These are phyloP conservation scores for Machimus atricapillus DNA, from an alignment of 2,888 invertebrate genomes.

Conservation along the genomic window DNA sequence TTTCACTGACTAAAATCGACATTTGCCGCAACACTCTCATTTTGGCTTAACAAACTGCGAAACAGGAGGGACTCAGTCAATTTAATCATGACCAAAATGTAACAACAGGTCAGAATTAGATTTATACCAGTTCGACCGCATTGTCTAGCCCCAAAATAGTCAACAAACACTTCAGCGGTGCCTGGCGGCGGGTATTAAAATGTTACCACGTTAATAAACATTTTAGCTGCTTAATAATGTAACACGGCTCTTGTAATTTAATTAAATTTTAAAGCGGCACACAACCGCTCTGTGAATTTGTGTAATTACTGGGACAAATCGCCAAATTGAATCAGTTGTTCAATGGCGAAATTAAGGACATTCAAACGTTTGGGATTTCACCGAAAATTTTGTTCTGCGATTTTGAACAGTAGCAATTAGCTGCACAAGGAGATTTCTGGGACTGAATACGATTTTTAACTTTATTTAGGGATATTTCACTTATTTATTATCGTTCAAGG, in stretches of 20 bases:
- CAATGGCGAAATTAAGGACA: constrained; percentile 1
- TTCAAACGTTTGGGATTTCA: not conserved
- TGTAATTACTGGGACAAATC: not conserved
- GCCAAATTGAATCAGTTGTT: constrained; percentile 5
- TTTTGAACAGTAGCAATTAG: not conserved
- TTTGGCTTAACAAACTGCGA: constrained; percentile 21
- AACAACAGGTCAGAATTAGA: constrained; percentile 21
- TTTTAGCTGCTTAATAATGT: not conserved
- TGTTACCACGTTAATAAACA: constrained; percentile 16
- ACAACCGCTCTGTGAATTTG: not conserved
- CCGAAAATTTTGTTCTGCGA: not conserved
- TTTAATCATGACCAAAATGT: constrained; percentile 25
- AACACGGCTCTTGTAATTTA: constrained; percentile 10
- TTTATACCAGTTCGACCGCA: constrained; percentile 25
- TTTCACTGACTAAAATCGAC: constrained; percentile 19
- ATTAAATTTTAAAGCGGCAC: constrained; percentile 13
- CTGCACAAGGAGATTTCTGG: not conserved
- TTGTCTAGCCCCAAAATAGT: constrained; percentile 16
- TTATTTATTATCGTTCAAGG: not conserved
- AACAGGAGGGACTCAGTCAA: constrained; percentile 4
- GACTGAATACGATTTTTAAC: not conserved
- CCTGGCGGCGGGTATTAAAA: not conserved
- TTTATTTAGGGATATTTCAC: not conserved
- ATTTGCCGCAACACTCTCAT: constrained; percentile 1
- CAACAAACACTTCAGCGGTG: not conserved